phyloP scores from a whole-genome alignment of 2,888 invertebrate genomes.

The Dolichopus griseipennis region DNA sequence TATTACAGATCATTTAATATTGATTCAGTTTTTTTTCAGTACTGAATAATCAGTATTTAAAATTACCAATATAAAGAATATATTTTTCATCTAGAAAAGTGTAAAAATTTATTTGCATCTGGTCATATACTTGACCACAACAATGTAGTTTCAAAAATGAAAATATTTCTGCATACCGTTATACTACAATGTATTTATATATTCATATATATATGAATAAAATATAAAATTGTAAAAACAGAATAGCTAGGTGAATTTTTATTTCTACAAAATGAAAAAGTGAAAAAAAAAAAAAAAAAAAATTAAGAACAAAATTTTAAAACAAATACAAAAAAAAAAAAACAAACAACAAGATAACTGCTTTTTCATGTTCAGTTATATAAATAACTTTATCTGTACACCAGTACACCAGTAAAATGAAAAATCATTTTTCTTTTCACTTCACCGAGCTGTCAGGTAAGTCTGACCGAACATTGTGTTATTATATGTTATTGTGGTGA shows the following conservation, averaged over 20 bases:
- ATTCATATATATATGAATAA: too few species aligned
- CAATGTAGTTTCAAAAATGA: too few species aligned
- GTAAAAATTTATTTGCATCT: too few species aligned
- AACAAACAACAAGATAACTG: neutral
- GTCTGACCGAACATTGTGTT: constrained; percentile 4
- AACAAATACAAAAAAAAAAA: neutral
- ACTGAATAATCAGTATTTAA: too few species aligned
- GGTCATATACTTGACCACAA: too few species aligned
- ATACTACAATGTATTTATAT: too few species aligned
- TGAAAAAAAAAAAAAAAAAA: neutral
- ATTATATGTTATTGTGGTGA: neutral
- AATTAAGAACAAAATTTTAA: neutral
- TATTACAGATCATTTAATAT: too few species aligned
- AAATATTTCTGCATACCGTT: too few species aligned
- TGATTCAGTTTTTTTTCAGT: too few species aligned
- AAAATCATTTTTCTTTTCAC: constrained; percentile 6
- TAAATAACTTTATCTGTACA: neutral
- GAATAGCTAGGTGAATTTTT: neutral
- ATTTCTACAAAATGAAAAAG: neutral
- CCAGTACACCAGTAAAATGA: neutral
- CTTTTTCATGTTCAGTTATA: neutral
- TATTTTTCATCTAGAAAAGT: too few species aligned
- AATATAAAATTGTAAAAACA: neutral
- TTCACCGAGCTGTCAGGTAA: neutral
- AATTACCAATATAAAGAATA: too few species aligned